Base-by-base conservation (phyloP, 2,797 vertebrate genomes). In the Ptychobarbus kaznakovi region DNA sequence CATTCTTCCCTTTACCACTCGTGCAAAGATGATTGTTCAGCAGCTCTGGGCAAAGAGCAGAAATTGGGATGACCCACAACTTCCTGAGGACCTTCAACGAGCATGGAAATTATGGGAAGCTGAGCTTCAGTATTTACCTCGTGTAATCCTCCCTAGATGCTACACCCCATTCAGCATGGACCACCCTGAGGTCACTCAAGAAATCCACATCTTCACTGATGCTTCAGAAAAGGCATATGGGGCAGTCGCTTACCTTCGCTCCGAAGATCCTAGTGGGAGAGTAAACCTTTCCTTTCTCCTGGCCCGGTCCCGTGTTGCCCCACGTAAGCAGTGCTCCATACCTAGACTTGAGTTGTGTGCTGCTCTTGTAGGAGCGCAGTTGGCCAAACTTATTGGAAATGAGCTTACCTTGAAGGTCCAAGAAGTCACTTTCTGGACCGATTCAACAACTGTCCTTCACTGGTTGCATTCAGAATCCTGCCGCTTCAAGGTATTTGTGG, bases 31-130 rank as follows among this genome's bases (percentile, higher is more conserved):
- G n/a, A 9, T 89, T 0, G 81, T 87, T 4, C 72, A 88, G n/a
- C 61, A 72, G 18, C 49, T 89, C 1, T 89, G 86, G 86, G 51
- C 42, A 0, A 87, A 75, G 1, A 25, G 72, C 2, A 63, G 72
- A 6, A 63, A 44, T 1, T 89, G 89, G 83, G 85, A 89, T 42
- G 83, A 89, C 6, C 73, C 72, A 58, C 66, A 77, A 9, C 53
- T 77, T 15, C 12, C 75, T n/a, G 35, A 77, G 2, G 32, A 58
- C 9, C 49, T 70, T 25, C 66, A 38, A 2, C 9, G 25, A 3
- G 66, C 66, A 15, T 56, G 49, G 35, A 81, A 25, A n/a, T 49
- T 38, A 0, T 56, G 32, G 74, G 46, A 75, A 75, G 4, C 25
- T 18, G 73, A 53, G 46, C 25, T 86, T 38, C 16, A 28, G 32